A percentile compares a stretch with the other conserved stretches of the same genome.
phyloP scores from a whole-genome alignment of 2,888 invertebrate species.

The Caenorhabditis afra region DNA sequence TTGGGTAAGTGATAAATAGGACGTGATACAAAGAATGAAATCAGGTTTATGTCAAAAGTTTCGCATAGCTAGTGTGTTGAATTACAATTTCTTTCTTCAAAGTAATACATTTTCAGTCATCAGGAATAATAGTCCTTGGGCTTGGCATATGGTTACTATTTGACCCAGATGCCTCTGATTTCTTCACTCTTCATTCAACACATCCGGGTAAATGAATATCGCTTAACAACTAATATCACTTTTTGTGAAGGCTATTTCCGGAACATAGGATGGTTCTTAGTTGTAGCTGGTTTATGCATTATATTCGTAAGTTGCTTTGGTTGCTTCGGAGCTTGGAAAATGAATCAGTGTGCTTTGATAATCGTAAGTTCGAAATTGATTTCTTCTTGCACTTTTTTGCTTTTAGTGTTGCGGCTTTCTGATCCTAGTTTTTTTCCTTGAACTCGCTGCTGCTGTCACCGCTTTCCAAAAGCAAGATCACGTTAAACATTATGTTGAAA shows the following conservation, averaged over 20 bases:
- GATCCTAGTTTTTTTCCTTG: constrained; percentile 87
- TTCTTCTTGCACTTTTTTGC: not conserved
- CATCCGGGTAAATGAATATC: constrained; percentile 62
- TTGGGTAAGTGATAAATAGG: constrained; percentile 63
- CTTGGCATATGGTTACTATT: constrained; percentile 88
- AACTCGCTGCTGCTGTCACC: constrained; percentile 88
- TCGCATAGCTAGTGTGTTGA: no score
- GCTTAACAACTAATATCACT: no score
- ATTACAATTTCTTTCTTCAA: no score
- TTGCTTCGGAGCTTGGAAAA: constrained; percentile 88
- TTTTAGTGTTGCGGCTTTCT: constrained; percentile 88
- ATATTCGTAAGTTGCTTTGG: constrained; percentile 88
- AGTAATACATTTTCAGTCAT: constrained; percentile 86
- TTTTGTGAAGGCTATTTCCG: constrained; percentile 66
- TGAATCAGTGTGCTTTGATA: constrained; percentile 88
- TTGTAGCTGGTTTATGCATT: constrained; percentile 87
- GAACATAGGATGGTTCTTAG: constrained; percentile 86
- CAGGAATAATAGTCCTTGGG: constrained; percentile 86
- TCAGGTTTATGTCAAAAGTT: no score
- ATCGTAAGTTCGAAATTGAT: constrained; percentile 84
- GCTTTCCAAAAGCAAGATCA: constrained; percentile 85
- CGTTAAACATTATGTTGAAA: constrained; percentile 84
- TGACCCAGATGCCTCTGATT: constrained; percentile 85
- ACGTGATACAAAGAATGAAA: no score
- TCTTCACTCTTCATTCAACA: constrained; percentile 84